Evolutionary conservation across 2,113 vertebrate genomes (phyloP).

Genomic region (Pterocles burchelli): DNA sequence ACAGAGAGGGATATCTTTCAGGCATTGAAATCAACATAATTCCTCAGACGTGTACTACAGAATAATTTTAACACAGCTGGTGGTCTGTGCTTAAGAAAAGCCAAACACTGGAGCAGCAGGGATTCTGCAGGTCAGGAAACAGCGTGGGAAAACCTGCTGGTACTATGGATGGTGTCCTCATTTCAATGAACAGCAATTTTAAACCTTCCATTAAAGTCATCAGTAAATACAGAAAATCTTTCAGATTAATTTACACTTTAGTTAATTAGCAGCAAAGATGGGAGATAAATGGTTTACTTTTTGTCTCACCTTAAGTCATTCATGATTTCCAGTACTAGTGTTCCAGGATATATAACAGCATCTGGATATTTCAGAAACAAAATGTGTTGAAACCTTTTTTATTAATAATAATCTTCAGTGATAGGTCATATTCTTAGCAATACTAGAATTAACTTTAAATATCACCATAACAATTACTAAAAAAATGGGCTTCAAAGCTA

Average conservation of each 20-base stretch:
- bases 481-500: neutral
- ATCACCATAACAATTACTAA: neutral
- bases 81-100: constrained; percentile 18
- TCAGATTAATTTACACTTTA: neutral
- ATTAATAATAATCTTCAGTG: neutral
- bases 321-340: neutral
- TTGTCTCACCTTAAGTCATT: neutral
- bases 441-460: neutral
- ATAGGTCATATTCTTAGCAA: neutral
- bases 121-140: constrained; percentile 38
- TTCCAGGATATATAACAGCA: neutral
- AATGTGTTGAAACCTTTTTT: neutral
- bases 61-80: constrained; percentile 19
- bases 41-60: neutral
- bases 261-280: neutral
- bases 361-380: neutral
- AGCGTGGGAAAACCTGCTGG: constrained; percentile 16
- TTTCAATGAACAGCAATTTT: neutral
- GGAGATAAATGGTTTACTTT: neutral
- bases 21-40: neutral
- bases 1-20: neutral
- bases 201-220: neutral
- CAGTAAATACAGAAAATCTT: neutral
- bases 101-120: neutral
- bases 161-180: neutral